Percentiles rank a stretch among this genome's conserved stretches.
phyloP scores from a whole-genome alignment of 2,888 invertebrate species.

The Biston stratarius region DNA sequence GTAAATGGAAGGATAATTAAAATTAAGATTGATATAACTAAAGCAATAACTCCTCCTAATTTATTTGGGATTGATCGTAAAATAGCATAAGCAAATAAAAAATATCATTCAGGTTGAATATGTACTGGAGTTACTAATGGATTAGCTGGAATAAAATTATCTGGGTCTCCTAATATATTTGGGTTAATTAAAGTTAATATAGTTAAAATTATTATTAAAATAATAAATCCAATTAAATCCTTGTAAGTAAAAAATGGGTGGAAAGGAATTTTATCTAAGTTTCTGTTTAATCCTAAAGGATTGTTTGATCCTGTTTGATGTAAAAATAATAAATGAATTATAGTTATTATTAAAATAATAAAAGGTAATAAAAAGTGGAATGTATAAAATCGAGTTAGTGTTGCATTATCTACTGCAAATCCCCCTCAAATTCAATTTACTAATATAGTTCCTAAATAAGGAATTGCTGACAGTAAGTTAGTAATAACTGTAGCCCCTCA shows the following conservation, averaged over 20 bases:
- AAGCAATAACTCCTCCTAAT: constrained; percentile 90
- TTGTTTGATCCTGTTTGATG: constrained; percentile 90
- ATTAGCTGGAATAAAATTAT: constrained; percentile 91
- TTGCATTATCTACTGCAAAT: constrained; percentile 91
- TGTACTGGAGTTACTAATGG: constrained; percentile 90
- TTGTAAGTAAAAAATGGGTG: constrained; percentile 89
- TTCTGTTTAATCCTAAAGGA: constrained; percentile 87
- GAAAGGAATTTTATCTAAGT: constrained; percentile 89
- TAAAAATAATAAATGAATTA: constrained; percentile 89
- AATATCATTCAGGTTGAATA: constrained; percentile 95
- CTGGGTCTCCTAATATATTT: constrained; percentile 88
- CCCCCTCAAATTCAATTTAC: constrained; percentile 92
- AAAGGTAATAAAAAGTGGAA: constrained; percentile 92
- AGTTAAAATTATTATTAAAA: constrained; percentile 83
- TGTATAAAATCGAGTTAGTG: constrained; percentile 91
- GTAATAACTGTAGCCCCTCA: constrained; percentile 94
- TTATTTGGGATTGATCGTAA: constrained; percentile 93
- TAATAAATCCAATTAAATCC: constrained; percentile 87
- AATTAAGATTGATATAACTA: constrained; percentile 89
- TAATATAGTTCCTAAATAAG: constrained; percentile 88
- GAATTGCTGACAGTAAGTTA: constrained; percentile 90
- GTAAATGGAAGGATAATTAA: constrained; percentile 87
- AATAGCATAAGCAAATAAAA: constrained; percentile 93
- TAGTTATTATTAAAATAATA: constrained; percentile 86
- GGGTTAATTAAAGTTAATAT: constrained; percentile 85